These are phyloP conservation scores for Telenomus remus DNA, from an alignment of 1,140 invertebrate species.

Conservation along the genomic window DNA sequence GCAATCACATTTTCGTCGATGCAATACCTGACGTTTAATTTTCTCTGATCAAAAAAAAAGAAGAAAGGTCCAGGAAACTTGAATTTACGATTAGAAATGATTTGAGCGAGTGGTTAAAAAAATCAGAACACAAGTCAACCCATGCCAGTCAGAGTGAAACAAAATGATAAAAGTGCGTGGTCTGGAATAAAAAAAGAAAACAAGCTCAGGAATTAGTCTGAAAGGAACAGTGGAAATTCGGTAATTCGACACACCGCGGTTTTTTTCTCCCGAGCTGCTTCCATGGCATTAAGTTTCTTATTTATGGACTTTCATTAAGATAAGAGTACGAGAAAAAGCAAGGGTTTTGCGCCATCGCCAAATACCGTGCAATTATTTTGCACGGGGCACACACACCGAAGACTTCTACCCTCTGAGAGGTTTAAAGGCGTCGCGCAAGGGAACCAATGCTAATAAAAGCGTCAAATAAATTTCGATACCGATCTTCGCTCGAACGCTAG, in stretches of 20 bases:
- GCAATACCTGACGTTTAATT: conserved; percentile 14
- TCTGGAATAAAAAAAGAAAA: conserved; percentile 31
- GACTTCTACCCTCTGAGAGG: conserved; percentile 60
- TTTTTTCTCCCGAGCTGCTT: conserved; percentile 64
- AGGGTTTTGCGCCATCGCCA: conserved; percentile 68
- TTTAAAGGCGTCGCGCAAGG: conserved; percentile 60
- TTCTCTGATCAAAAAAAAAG: background rate
- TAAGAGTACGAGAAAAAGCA: conserved; percentile 69
- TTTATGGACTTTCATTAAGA: conserved; percentile 76
- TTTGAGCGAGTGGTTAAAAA: no score
- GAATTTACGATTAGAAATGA: no score
- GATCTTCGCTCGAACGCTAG: conserved; percentile 63
- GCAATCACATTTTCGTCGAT: conserved; percentile 15
- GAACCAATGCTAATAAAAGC: conserved; percentile 70
- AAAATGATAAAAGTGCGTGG: conserved; percentile 21
- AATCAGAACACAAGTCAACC: no score
- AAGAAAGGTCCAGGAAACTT: no score
- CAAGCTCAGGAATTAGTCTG: conserved; percentile 42
- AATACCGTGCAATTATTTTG: conserved; percentile 74
- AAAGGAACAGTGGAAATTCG: conserved; percentile 44
- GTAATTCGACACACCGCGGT: conserved; percentile 58
- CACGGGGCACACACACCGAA: conserved; percentile 52
- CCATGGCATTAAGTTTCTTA: conserved; percentile 73
- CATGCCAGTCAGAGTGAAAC: no score
- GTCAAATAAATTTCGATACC: conserved; percentile 74